Evolutionary conservation across 2,113 vertebrate genomes (phyloP).

Genomic region (Brachyistius frenatus): DNA sequence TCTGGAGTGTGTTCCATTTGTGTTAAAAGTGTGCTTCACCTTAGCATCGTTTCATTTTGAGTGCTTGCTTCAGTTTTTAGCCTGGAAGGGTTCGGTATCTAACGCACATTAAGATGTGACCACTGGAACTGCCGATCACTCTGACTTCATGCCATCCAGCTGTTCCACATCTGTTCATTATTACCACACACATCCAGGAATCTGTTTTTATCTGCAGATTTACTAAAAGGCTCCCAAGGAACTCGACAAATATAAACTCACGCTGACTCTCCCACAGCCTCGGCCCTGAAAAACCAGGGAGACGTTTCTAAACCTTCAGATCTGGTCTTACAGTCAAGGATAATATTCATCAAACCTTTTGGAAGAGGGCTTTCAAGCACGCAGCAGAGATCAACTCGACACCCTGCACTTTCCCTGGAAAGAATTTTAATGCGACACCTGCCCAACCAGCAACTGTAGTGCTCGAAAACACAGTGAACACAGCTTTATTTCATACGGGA

Average conservation of each 20-base stretch:
- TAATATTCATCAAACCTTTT: constrained; percentile 14
- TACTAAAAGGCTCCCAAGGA: neutral
- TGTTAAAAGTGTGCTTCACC: too few relatives aligned
- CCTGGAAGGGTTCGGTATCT: neutral
- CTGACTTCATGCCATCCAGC: constrained; percentile 28
- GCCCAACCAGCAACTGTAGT: neutral
- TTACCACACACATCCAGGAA: neutral
- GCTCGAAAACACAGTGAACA: neutral
- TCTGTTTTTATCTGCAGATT: neutral
- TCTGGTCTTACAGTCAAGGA: constrained; percentile 10
- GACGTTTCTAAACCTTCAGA: constrained; percentile 12
- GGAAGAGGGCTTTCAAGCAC: constrained; percentile 3
- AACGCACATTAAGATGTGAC: neutral
- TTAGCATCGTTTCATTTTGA: neutral
- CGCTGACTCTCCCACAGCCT: neutral
- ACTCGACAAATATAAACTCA: neutral
- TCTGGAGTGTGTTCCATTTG: too few relatives aligned
- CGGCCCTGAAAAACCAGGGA: neutral
- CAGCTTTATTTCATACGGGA: neutral
- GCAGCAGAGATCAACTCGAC: constrained; percentile 19
- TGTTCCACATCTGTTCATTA: constrained; percentile 32
- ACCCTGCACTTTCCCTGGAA: neutral
- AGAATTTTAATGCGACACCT: constrained; percentile 18
- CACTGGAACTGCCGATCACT: neutral
- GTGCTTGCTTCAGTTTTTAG: neutral